Evolutionary conservation across 2,888 invertebrate species (phyloP).

Genomic region (Lingula anatina): DNA sequence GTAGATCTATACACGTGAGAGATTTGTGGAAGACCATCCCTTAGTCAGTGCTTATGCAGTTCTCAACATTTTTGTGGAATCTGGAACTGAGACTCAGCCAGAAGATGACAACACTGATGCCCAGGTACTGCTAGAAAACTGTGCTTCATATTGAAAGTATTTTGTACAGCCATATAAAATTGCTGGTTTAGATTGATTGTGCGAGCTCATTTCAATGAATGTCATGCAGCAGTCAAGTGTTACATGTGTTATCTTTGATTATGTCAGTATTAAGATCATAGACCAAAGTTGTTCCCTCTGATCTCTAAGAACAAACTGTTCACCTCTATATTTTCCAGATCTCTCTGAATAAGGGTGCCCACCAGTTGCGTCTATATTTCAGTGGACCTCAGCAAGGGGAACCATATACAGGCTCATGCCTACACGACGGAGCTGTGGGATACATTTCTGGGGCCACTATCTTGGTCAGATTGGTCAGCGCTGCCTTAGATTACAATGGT

Average conservation of each 20-base stretch:
- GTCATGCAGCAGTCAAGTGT: too few species aligned
- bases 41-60: slow-evolving; percentile 45
- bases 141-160: neutral
- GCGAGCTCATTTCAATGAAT: too few species aligned
- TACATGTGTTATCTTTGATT: too few species aligned
- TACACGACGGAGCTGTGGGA: slow-evolving; percentile 29
- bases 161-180: too few species aligned
- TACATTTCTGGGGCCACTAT: slow-evolving; percentile 43
- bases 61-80: slow-evolving; percentile 46
- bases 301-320: too few species aligned
- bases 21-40: slow-evolving; percentile 34
- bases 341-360: slow-evolving; percentile 46
- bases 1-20: slow-evolving; percentile 48
- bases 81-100: slow-evolving; percentile 45
- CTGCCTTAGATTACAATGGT: slow-evolving; percentile 40
- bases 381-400: slow-evolving; percentile 43
- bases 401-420: slow-evolving; percentile 32
- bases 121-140: slow-evolving; percentile 21
- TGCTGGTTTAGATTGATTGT: too few species aligned
- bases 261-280: too few species aligned
- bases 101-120: slow-evolving; percentile 32
- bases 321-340: slow-evolving; percentile 25
- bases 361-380: slow-evolving; percentile 41
- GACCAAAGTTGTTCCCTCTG: too few species aligned
- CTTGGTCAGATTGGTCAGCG: slow-evolving; percentile 38